Percentiles rank a stretch among this genome's conserved stretches.
phyloP scores from a whole-genome alignment of 2,888 invertebrate species.

The Phyllotreta cruciferae region DNA sequence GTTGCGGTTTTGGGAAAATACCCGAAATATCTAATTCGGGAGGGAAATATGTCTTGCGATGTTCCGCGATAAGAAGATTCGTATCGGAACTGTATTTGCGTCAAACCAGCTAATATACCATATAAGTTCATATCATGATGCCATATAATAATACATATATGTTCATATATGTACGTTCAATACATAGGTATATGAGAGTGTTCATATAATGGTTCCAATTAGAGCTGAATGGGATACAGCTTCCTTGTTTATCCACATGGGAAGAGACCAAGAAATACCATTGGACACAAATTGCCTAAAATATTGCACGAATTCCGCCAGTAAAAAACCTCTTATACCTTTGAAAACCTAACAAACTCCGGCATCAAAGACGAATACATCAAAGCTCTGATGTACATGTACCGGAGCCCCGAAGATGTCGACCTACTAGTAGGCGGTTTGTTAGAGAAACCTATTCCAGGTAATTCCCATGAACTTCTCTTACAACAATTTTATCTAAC shows the following conservation, averaged over 20 bases:
- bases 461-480: background rate
- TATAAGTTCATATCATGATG: too few relatives aligned
- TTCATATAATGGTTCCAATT: slow-evolving; percentile 60
- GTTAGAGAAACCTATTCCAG: slow-evolving; percentile 76
- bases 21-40: slow-evolving; percentile 25
- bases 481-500: too few relatives aligned
- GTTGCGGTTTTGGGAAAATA: slow-evolving; percentile 26
- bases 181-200: too few relatives aligned
- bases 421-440: slow-evolving; percentile 86
- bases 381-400: slow-evolving; percentile 71
- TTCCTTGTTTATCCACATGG: slow-evolving; percentile 67
- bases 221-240: slow-evolving; percentile 60
- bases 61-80: background rate
- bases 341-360: slow-evolving; percentile 65
- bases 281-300: slow-evolving; percentile 74
- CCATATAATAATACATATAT: too few relatives aligned
- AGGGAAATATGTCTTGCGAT: slow-evolving; percentile 18
- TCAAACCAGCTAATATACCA: slow-evolving; percentile 67
- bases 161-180: too few relatives aligned
- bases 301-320: slow-evolving; percentile 65
- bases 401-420: slow-evolving; percentile 76
- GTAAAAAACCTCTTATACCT: slow-evolving; percentile 42
- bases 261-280: slow-evolving; percentile 82
- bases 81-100: background rate
- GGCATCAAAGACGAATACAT: slow-evolving; percentile 67